Conservation (phyloP, 2,113 vertebrate species). For the Erpornis zantholeuca region DNA sequence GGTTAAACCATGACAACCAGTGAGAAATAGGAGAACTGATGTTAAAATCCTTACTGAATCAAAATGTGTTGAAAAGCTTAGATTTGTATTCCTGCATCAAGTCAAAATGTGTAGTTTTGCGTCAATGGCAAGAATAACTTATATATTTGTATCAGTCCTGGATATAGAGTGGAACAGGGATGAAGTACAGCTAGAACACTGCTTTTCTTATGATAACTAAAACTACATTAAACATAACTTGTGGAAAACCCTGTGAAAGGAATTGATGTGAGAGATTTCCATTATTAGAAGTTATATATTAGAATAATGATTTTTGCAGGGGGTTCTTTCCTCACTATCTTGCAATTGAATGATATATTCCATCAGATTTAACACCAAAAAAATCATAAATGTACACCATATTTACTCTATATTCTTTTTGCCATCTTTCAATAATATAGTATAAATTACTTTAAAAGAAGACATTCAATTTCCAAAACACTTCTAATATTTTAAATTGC, state of each 20-base stretch:
- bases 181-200: neutral
- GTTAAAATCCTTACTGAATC: neutral
- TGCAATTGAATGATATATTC: neutral
- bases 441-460: neutral
- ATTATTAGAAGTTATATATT: neutral
- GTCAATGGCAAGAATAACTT: neutral
- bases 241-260: neutral
- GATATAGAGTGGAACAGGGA: neutral
- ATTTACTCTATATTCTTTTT: neutral
- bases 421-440: neutral
- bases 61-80: neutral
- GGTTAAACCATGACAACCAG: neutral
- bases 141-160: neutral
- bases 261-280: neutral
- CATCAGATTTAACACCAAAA: neutral
- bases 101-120: neutral
- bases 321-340: neutral
- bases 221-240: neutral
- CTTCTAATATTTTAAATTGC: neutral
- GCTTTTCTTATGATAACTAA: neutral
- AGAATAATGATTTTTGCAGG: neutral
- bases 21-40: neutral
- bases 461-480: neutral
- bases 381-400: neutral
- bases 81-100: neutral